Evolutionary conservation across 2,113 vertebrate species (phyloP).

Genomic region (Dipodomys stephensi): DNA sequence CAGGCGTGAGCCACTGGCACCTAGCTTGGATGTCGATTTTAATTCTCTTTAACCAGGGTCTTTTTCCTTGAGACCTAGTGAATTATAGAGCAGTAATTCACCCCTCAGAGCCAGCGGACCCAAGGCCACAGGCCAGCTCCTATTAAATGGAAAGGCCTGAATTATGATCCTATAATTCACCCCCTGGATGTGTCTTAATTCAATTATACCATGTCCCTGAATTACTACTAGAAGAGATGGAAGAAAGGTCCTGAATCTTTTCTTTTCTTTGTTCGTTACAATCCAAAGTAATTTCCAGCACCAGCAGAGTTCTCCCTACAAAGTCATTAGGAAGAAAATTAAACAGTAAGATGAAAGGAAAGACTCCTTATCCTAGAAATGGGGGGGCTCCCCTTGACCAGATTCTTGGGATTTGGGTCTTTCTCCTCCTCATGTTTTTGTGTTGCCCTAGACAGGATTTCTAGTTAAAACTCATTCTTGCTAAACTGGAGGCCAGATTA

Average conservation of each 20-base stretch:
- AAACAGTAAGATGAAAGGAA: constrained; percentile 67
- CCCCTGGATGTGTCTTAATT: constrained; percentile 47
- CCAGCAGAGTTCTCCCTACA: constrained; percentile 67
- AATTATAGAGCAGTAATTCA: constrained; percentile 65
- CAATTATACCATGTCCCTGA: constrained; percentile 75
- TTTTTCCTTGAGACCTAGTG: constrained; percentile 44
- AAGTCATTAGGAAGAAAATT: constrained; percentile 71
- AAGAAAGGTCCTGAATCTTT: constrained; percentile 52
- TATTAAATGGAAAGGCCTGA: constrained; percentile 64
- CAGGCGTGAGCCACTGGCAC: background rate
- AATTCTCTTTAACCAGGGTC: constrained; percentile 56
- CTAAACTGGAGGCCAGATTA: no score
- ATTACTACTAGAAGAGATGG: constrained; percentile 72
- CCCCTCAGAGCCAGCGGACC: constrained; percentile 44
- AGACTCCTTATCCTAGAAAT: background rate
- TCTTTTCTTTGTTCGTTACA: constrained; percentile 14
- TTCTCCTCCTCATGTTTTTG: background rate
- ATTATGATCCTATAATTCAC: constrained; percentile 70
- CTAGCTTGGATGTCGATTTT: constrained; percentile 16
- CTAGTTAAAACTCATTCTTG: background rate
- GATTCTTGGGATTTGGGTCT: background rate
- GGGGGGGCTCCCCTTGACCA: background rate
- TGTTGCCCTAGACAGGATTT: background rate
- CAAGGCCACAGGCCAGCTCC: constrained; percentile 62
- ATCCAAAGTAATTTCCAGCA: constrained; percentile 70